Percentiles rank a stretch among this genome's conserved stretches.
Evolutionary conservation across 2,113 vertebrate genomes (phyloP).

Genomic region (Riparia riparia): DNA sequence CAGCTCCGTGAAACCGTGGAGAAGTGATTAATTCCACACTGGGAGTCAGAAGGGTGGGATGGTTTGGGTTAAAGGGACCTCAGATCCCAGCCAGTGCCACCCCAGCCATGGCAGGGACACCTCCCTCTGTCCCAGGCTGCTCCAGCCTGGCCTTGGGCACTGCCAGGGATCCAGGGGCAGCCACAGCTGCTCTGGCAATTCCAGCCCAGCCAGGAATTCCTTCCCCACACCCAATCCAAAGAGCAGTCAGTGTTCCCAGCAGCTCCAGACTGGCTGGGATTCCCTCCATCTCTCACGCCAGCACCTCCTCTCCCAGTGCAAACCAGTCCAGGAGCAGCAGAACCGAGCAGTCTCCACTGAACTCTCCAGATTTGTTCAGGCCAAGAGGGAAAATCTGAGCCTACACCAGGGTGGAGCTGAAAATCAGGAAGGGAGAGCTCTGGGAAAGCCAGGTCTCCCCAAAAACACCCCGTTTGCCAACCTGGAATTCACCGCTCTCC

Average conservation of each 20-base stretch:
- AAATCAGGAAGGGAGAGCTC: neutral
- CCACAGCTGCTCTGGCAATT: neutral
- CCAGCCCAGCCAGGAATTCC: neutral
- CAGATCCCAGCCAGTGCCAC: accelerated
- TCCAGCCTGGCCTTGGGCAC: neutral
- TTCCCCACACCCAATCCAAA: accelerated
- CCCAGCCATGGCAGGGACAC: neutral
- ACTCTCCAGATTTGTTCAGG: neutral
- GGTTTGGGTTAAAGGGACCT: neutral
- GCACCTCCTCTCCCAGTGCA: neutral
- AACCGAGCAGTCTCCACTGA: accelerated
- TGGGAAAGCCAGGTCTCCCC: neutral
- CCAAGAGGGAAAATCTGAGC: neutral
- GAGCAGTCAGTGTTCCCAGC: neutral
- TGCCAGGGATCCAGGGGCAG: neutral
- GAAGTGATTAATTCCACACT: neutral
- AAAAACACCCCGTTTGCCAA: neutral
- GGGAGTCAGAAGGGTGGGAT: accelerated
- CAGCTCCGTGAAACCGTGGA: neutral
- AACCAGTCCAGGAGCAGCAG: neutral
- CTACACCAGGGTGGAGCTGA: neutral
- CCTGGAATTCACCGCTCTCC: neutral
- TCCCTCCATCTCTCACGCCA: accelerated
- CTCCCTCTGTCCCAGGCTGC: neutral
- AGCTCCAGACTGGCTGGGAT: accelerated